These are phyloP conservation scores for Dendrolimus punctatus DNA, from an alignment of 1,140 invertebrate species.

Conservation along the genomic window DNA sequence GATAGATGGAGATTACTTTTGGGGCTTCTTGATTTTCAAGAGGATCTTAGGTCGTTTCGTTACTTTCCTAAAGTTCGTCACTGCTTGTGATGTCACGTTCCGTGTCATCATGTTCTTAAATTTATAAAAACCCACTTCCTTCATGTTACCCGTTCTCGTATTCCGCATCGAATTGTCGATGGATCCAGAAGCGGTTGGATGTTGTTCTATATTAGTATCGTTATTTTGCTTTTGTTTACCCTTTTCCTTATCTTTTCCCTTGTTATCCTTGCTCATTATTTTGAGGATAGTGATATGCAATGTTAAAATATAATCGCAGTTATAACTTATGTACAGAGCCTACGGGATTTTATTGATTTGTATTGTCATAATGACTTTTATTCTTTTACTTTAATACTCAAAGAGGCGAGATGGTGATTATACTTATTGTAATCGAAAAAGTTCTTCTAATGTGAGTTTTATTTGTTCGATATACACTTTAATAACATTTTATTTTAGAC, in stretches of 20 bases:
- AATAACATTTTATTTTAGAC: too few relatives aligned
- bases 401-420: too few relatives aligned
- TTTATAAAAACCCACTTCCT: constrained; percentile 29
- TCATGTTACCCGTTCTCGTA: constrained; percentile 24
- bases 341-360: constrained; percentile 10
- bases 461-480: too few relatives aligned
- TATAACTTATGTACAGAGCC: constrained; percentile 12
- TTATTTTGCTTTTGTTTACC: constrained; percentile 11
- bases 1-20: constrained; percentile 28
- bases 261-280: constrained; percentile 23
- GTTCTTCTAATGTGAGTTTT: too few relatives aligned
- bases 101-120: constrained; percentile 29
- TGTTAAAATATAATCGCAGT: constrained; percentile 11
- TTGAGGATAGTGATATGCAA: constrained; percentile 1
- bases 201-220: constrained; percentile 11
- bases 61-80: constrained; percentile 7
- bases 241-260: constrained; percentile 16
- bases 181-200: constrained; percentile 1
- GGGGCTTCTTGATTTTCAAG: constrained; percentile 16
- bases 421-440: too few relatives aligned
- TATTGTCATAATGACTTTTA: too few relatives aligned
- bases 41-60: constrained; percentile 18
- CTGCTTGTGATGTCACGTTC: constrained; percentile 20
- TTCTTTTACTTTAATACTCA: too few relatives aligned
- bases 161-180: constrained; percentile 7